Conservation (phyloP, 2,113 vertebrate genomes). For the Solea senegalensis region DNA sequence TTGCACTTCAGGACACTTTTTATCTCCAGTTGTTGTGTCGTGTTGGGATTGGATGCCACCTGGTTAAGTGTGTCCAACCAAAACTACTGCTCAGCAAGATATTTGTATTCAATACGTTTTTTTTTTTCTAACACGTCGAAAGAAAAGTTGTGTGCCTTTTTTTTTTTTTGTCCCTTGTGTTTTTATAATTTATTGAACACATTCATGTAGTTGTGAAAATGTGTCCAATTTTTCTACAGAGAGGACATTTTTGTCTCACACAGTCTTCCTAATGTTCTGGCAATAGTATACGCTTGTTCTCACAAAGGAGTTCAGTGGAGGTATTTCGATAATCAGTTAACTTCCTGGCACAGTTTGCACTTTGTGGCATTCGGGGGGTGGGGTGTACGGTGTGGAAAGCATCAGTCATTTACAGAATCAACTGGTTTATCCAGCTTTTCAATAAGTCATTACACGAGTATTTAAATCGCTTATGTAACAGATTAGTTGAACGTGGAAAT, state of each 20-base stretch:
- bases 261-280: conserved; percentile 89
- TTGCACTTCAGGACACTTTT: conserved; percentile 73
- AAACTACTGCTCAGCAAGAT: conserved; percentile 79
- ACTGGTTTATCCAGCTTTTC: conserved; percentile 9
- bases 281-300: conserved; percentile 83
- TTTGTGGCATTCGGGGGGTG: conserved; percentile 52
- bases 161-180: conserved; percentile 59
- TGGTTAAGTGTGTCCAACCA: conserved; percentile 77
- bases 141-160: conserved; percentile 91
- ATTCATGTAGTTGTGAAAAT: conserved; percentile 76
- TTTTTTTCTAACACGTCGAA: conserved; percentile 81
- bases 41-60: conserved; percentile 37
- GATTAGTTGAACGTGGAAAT: conserved; percentile 11
- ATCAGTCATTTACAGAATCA: conserved; percentile 6
- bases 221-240: conserved; percentile 70
- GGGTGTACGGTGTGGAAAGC: conserved; percentile 18
- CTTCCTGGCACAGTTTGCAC: conserved; percentile 76
- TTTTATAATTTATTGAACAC: conserved; percentile 83
- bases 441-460: conserved; percentile 20
- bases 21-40: conserved; percentile 40
- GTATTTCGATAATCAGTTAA: conserved; percentile 63
- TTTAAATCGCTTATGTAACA: conserved; percentile 1
- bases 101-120: conserved; percentile 75
- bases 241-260: conserved; percentile 78
- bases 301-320: conserved; percentile 42